A percentile compares a stretch with the other conserved stretches of the same genome.
Conservation (phyloP, 2,113 vertebrate genomes). For the Poeciliopsis retropinna region DNA sequence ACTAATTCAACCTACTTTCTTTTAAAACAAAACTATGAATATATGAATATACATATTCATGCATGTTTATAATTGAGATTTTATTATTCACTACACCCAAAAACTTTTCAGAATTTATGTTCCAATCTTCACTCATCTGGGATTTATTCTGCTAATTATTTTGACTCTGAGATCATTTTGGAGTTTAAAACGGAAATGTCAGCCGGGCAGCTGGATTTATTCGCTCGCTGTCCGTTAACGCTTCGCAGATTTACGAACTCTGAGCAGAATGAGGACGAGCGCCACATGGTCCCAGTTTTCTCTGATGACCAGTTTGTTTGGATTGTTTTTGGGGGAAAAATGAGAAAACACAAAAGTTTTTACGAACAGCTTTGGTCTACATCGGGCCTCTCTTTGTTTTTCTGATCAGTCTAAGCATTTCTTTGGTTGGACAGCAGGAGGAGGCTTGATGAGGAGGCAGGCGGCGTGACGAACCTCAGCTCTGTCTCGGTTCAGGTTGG, state of each 20-base stretch:
- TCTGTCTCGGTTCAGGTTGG: slow-evolving; percentile 36
- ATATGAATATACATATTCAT: not conserved
- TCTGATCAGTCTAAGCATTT: slow-evolving; percentile 8
- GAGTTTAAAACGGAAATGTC: slow-evolving; percentile 18
- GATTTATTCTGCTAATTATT: not conserved
- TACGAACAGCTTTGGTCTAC: slow-evolving; percentile 23
- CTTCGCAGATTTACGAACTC: slow-evolving; percentile 39
- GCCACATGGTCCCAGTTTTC: slow-evolving; percentile 47
- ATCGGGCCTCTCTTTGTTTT: not conserved
- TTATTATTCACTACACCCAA: not conserved
- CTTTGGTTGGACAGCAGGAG: slow-evolving; percentile 50
- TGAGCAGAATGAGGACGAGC: not conserved
- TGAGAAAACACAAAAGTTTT: not conserved
- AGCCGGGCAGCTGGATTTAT: slow-evolving; percentile 17
- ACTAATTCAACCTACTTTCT: not conserved
- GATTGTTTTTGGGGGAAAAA: not conserved
- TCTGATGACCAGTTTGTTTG: slow-evolving; percentile 23
- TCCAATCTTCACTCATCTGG: slow-evolving; percentile 6
- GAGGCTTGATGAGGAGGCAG: slow-evolving; percentile 49
- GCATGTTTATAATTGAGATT: not conserved
- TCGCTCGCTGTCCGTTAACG: slow-evolving; percentile 11
- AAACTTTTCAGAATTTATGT: too few relatives aligned
- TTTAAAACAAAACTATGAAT: not conserved
- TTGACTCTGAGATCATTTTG: slow-evolving; percentile 18
- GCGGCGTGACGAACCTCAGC: slow-evolving; percentile 32